Evolutionary conservation across 2,797 vertebrate genomes (phyloP), one percentile per base, ranked within the genome.

Genomic region (Sciaenops ocellatus): DNA sequence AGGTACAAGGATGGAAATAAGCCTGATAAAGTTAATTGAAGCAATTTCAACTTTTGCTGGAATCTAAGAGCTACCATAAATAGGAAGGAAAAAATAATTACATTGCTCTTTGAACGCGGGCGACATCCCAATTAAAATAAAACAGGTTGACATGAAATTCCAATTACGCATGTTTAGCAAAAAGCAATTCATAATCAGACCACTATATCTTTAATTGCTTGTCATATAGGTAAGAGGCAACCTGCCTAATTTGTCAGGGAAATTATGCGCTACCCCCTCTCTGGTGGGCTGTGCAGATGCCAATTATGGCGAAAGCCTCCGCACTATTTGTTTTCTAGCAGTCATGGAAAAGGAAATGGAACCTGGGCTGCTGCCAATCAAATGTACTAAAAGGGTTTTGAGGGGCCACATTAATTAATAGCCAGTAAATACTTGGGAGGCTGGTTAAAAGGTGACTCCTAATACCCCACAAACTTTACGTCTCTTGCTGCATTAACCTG

Each of bases 11-110:
- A 51, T 55, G 78, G 51, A 90, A 87, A 84, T 65, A 65, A 60
- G 70, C 48, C 68, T 74, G 79, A 85, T 89, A 88, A 88, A 78
- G 85, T 90, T 90, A 91, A 92, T 69, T 87, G 73, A 89, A 82
- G 79, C 73, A 76, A 82, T 91, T 89, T 84, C 28, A 66, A 72
- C 69, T 88, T 89, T 77, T 64, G 51, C 66, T 42, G 30, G 48
- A 78, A 78, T 80, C 46, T 48, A 3, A 12, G 55, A 69, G 60
- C 52, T 48, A 10, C 51, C 3, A 16, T 54, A 68, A 82, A 76
- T 61, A 69, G 69, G 55, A 74, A 69, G 71, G 38, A 38, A 24
- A 73, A 83, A 78, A 86, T 90, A 92, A 91, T 92, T 73, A 85
- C 73, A 71, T 73, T 84, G 78, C 82, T 85, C 87, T 92, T 90